Evolutionary conservation across 2,888 invertebrate species (phyloP).

Genomic region (Colostygia pectinataria): DNA sequence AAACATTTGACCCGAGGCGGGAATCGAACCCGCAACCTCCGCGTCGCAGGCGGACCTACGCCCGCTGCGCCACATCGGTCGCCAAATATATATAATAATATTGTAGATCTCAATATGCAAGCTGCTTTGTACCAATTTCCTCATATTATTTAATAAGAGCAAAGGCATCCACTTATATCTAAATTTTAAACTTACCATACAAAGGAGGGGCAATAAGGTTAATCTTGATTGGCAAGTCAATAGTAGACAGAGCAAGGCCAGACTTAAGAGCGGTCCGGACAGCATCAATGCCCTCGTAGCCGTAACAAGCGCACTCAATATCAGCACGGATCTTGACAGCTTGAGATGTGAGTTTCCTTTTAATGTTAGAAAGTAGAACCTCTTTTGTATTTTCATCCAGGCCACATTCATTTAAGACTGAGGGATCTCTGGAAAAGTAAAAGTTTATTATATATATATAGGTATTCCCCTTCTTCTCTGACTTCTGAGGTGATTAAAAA

Average conservation of each 20-base stretch:
- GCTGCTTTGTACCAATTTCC: too few species aligned
- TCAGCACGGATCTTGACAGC: slow-evolving; percentile 75
- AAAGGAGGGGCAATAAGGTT: slow-evolving; percentile 99
- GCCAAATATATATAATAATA: too few species aligned
- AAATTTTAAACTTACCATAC: slow-evolving; percentile 85
- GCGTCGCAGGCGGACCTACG: too few species aligned
- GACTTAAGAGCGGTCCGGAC: slow-evolving; percentile 96
- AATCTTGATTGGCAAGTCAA: slow-evolving; percentile 98
- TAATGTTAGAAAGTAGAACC: slow-evolving; percentile 96
- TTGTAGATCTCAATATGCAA: too few species aligned
- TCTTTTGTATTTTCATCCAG: slow-evolving; percentile 96
- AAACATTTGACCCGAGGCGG: too few species aligned
- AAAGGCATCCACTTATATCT: too few species aligned
- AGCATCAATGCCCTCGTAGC: slow-evolving; percentile 99
- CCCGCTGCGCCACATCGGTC: too few species aligned
- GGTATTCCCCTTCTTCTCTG: too few species aligned
- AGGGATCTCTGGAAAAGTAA: slow-evolving; percentile 88
- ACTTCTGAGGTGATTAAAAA: too few species aligned
- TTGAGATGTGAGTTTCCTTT: slow-evolving; percentile 97
- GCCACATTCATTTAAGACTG: slow-evolving; percentile 97
- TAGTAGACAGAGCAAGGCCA: slow-evolving; percentile 95
- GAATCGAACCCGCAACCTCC: too few species aligned
- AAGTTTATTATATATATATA: background rate
- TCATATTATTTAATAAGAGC: too few species aligned
- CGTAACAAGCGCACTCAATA: slow-evolving; percentile 75